A percentile compares a stretch with the other conserved stretches of the same genome.
These are phyloP conservation scores for Pyralis farinalis DNA, from an alignment of 2,888 invertebrate genomes.

Conservation along the genomic window DNA sequence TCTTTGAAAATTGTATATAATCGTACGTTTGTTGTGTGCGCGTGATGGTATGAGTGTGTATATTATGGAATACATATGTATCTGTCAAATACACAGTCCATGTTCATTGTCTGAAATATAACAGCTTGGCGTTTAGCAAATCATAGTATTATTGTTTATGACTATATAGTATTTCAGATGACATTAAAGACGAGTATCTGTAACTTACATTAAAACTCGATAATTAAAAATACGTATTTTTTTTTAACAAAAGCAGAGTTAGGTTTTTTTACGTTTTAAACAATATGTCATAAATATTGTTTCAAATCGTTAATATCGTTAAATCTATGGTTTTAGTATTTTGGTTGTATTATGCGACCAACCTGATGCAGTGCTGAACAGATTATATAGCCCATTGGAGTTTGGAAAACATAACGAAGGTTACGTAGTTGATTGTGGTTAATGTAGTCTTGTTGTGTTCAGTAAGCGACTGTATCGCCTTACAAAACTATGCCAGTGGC, in stretches of 20 bases:
- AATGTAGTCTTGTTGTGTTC: no score
- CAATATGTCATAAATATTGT: conserved; percentile 4
- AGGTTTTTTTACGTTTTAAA: background rate
- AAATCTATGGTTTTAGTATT: no score
- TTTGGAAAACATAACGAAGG: no score
- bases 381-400: no score
- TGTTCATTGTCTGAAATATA: background rate
- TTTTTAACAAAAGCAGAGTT: background rate
- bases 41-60: conserved; percentile 12
- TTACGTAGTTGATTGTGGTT: no score
- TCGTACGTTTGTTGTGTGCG: conserved; percentile 19
- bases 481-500: no score
- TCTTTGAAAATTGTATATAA: conserved; percentile 22
- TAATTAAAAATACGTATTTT: no score
- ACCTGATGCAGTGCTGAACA: no score
- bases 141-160: background rate
- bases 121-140: background rate
- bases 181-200: no score
- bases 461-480: no score
- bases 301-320: conserved; percentile 2
- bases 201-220: no score
- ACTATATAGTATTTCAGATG: background rate
- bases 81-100: conserved; percentile 2
- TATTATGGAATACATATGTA: conserved; percentile 21
- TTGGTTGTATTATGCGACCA: no score